Evolutionary conservation across 2,113 vertebrate species (phyloP), one percentile per base, ranked within the genome.

Genomic region (Hucho hucho): DNA sequence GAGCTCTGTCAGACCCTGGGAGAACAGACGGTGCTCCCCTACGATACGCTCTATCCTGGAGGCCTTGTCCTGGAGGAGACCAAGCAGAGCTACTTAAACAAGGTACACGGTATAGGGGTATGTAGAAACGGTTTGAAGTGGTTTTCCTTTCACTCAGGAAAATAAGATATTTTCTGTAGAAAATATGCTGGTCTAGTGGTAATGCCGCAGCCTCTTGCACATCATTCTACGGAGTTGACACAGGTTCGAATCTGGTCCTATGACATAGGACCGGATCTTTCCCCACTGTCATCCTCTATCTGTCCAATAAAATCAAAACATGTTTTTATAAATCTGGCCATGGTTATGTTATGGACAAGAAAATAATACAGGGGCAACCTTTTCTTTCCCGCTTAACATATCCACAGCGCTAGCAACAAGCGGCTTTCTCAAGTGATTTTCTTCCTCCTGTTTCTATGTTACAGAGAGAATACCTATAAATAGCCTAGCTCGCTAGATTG

Each of bases 21-120:
- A 95, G 91, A 98, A 97, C 81, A 98, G 96, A 73, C 93, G 95
- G 82, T 99, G 98, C 73, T 99, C 98, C 0, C 93, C 92, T 0
- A 97, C 96, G 0, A 95, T 93, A 20, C 98, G 93, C 18, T 99
- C 96, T 87, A 98, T 93, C 80, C 95, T 94, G 24, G 95, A 96
- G 84, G 96, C 92, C 81, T 98, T 99, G 87, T 98, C 97, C 97
- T 99, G 84, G 20, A 69, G 63, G 73, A 67, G 78, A 66, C 37
- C 80, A 28, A 84, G 66, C 26, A 56, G 68, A 70, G 84, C 70
- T 11, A 43, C 37, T 37, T 43, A 11, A 12, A 43, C 37, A 11
- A 11, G 37, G 37, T 43, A 43, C 37, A 43, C 37, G 9, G 9
- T 43, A 43, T 43, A 43, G 37, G 9, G 37, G 9, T 11, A 43